A percentile compares a stretch with the other conserved stretches of the same genome.
phyloP scores from a whole-genome alignment of 2,113 vertebrate species.

The Cinclus mexicanus region DNA sequence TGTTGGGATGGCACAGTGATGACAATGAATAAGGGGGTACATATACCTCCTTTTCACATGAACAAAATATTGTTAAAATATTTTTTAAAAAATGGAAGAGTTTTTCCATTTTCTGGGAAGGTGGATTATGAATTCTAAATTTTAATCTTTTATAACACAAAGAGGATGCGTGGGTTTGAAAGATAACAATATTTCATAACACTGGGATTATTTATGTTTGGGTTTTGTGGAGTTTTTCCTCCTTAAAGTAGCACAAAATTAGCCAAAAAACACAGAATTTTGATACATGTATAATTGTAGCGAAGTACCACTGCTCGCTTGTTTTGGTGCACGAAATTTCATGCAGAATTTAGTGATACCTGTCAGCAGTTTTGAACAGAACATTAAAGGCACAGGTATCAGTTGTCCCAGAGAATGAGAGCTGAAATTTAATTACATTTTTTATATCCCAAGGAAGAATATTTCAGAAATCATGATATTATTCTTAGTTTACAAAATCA shows the following conservation, averaged over 20 bases:
- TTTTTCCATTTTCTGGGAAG: neutral
- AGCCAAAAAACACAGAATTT: neutral
- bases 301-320: neutral
- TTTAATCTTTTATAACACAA: neutral
- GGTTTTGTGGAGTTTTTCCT: neutral
- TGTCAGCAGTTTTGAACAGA: neutral
- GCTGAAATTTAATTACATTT: neutral
- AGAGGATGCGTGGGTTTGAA: neutral
- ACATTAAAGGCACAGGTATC: neutral
- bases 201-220: neutral
- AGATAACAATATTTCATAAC: neutral
- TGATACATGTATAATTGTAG: neutral
- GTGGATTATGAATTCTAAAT: neutral
- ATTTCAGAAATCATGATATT: neutral
- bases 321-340: neutral
- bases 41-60: neutral
- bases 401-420: neutral
- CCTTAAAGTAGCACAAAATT: neutral
- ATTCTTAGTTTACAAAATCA: neutral
- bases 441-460: neutral
- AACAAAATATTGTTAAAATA: neutral
- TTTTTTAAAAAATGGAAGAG: fast-evolving
- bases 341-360: neutral
- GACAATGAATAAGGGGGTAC: neutral
- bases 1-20: neutral